Evolutionary conservation across 2,797 vertebrate genomes (phyloP).

Genomic region (Periparus ater): DNA sequence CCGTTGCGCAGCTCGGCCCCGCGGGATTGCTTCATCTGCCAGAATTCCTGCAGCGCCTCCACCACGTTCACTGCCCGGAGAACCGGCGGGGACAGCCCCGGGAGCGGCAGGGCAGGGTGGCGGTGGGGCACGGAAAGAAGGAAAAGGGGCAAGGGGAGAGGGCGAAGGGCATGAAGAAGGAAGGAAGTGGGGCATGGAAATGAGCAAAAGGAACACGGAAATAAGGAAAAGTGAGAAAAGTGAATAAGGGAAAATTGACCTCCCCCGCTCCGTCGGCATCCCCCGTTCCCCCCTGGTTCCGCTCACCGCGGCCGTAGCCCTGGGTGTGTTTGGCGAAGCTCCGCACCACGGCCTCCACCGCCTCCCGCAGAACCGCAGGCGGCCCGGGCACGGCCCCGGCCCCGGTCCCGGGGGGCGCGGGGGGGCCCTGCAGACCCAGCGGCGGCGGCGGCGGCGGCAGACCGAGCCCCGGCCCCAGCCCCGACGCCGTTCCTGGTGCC

Average conservation of each 20-base stretch:
- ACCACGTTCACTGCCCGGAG: conserved; percentile 87
- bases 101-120: neutral
- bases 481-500: neutral
- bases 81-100: neutral
- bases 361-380: conserved; percentile 91
- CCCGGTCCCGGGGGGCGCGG: conserved; percentile 58
- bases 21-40: conserved; percentile 98
- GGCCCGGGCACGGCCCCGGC: conserved; percentile 79
- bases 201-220: neutral
- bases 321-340: conserved; percentile 98
- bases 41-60: conserved; percentile 97
- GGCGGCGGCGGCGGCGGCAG: conserved; percentile 77
- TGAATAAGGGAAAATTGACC: neutral
- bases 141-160: no score
- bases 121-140: neutral
- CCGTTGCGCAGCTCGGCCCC: conserved; percentile 94
- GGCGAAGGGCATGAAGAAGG: no score
- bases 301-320: conserved; percentile 92
- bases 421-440: conserved; percentile 72
- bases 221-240: neutral
- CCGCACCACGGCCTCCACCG: conserved; percentile 94
- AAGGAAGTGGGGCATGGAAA: neutral
- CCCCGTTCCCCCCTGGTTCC: neutral
- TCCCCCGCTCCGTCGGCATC: neutral
- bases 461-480: conserved; percentile 53